Base-by-base conservation (phyloP, 1,140 invertebrate genomes). In the Drosophila nigromelanica region DNA sequence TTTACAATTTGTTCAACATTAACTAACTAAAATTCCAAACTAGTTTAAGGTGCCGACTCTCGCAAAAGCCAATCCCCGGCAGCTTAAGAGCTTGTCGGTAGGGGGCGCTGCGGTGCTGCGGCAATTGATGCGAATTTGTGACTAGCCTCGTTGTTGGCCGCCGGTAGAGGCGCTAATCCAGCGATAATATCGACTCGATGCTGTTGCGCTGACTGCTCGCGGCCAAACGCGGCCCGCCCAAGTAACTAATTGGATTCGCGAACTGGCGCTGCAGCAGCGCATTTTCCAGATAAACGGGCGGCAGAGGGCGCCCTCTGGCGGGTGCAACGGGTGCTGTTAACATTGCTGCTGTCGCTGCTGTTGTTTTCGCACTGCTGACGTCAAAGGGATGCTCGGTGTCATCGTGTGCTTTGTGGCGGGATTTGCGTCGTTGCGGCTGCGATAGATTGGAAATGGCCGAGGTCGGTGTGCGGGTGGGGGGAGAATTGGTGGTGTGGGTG, bases 181-280 rank as follows among this genome's bases (percentile, higher is more conserved):
- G 80, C 40, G 95, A 96, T 70, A 96, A 83, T 71, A 96, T 92
- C 58, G 95, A 96, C 91, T 95, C 95, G 76, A 95, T 92, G 76
- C 95, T 95, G 62, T 92, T 93, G 82, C 93, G 92, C 79, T 93
- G 93, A 52, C 92, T 87, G 66, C 92, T 92, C 55, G 92, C 76
- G 40, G 92, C 91, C 71, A 95, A 91, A 76, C 92, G 92, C 21
- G 94, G 94, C 76, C 94, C 95, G 52, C 94, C 95, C 64, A 96
- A 93, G 91, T 96, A 96, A 92, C 95, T 96, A 78, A 96, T 92
- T 42, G 95, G 95, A 92, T 95, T 95, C 71, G 92, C 93, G 90
- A 94, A 96, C 67, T 93, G 94, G 64, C 95, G 93, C 68, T 92
- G 92, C 87, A 67, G 80, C 83, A 76, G 89, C 71, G 64, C 73